Conservation (phyloP, 2,113 vertebrate species). For the Malaclemys terrapin region DNA sequence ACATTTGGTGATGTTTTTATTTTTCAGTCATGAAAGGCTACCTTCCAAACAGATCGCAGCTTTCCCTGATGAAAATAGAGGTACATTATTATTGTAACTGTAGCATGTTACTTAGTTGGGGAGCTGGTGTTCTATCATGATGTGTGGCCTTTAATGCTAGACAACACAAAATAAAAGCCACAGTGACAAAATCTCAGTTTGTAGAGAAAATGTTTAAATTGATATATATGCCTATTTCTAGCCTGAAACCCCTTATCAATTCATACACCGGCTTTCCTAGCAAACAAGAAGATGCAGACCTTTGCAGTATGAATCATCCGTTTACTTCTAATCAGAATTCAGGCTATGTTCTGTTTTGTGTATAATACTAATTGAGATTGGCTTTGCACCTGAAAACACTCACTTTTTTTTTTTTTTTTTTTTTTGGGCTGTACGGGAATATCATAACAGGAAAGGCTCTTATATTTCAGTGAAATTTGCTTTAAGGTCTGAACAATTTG, state of each 20-base stretch:
- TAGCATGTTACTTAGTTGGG: constrained; percentile 44
- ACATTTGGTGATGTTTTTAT: background rate
- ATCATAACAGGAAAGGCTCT: constrained; percentile 25
- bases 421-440: constrained; percentile 48
- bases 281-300: constrained; percentile 54
- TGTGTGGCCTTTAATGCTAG: constrained; percentile 63
- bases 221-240: constrained; percentile 47
- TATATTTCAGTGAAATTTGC: constrained; percentile 46
- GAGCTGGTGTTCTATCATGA: constrained; percentile 40
- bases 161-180: constrained; percentile 70
- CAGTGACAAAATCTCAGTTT: constrained; percentile 68
- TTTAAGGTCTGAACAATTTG: constrained; percentile 29
- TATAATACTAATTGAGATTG: constrained; percentile 69
- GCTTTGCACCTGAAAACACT: constrained; percentile 70
- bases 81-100: constrained; percentile 33
- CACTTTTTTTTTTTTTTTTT: background rate
- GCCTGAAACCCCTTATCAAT: constrained; percentile 60
- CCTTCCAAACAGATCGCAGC: background rate
- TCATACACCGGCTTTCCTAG: constrained; percentile 54
- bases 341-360: constrained; percentile 62
- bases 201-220: constrained; percentile 71
- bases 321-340: constrained; percentile 70
- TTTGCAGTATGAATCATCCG: constrained; percentile 73
- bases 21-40: constrained; percentile 26
- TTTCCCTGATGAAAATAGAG: constrained; percentile 32